A percentile compares a stretch with the other conserved stretches of the same genome.
These are phyloP conservation scores for Pachycephus smyrnensis DNA, from an alignment of 2,888 invertebrate species.

Conservation along the genomic window DNA sequence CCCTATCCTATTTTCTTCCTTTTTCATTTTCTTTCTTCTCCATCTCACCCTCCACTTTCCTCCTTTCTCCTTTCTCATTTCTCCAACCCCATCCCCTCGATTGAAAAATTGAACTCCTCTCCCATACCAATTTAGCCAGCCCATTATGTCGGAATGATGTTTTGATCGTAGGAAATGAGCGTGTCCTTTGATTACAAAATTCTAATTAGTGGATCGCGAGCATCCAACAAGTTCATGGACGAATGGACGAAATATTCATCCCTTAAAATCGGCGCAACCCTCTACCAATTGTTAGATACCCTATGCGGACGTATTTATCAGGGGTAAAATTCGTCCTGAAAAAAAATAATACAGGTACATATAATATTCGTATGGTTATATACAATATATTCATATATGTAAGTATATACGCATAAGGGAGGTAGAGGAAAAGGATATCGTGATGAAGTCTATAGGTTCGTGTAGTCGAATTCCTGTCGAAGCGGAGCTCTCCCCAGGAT, in stretches of 20 bases:
- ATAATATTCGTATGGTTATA: background rate
- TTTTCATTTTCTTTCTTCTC: slow-evolving; percentile 4
- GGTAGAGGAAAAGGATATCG: background rate
- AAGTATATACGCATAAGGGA: background rate
- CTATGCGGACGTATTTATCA: background rate
- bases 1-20: slow-evolving; percentile 10
- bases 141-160: slow-evolving; percentile 11
- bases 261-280: background rate
- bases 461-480: slow-evolving; percentile 9
- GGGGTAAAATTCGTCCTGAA: background rate
- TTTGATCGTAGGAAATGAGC: slow-evolving; percentile 23
- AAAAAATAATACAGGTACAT: background rate
- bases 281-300: background rate
- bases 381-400: background rate
- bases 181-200: slow-evolving; percentile 10
- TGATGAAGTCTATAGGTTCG: background rate
- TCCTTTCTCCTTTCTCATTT: background rate
- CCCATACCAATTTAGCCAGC: background rate
- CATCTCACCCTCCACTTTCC: background rate
- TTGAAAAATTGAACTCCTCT: slow-evolving; percentile 14
- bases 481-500: slow-evolving; percentile 21
- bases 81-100: background rate
- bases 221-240: fast-evolving
- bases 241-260: background rate
- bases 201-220: background rate